These are phyloP conservation scores for Syndactyla subalaris DNA, from an alignment of 2,797 vertebrate genomes.

Conservation along the genomic window DNA sequence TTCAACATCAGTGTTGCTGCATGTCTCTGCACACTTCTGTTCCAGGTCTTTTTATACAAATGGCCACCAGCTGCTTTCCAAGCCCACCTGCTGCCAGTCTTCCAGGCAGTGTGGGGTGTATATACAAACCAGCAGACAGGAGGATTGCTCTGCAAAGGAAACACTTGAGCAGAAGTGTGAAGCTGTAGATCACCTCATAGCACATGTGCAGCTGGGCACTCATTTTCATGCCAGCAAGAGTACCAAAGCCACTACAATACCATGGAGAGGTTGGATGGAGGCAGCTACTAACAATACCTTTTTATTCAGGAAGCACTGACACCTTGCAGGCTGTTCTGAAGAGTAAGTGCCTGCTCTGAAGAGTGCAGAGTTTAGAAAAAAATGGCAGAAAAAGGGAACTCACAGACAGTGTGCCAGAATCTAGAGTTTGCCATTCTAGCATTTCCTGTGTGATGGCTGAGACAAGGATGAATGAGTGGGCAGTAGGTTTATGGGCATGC, in stretches of 20 bases:
- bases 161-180: background rate
- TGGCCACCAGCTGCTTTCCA: background rate
- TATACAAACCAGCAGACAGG: rapidly evolving
- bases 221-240: background rate
- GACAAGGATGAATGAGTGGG: rapidly evolving
- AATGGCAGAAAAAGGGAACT: background rate
- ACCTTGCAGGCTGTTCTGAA: background rate
- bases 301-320: background rate
- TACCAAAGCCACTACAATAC: rapidly evolving
- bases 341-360: background rate
- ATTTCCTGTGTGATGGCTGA: background rate
- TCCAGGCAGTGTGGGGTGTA: rapidly evolving
- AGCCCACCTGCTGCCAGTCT: background rate
- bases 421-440: background rate
- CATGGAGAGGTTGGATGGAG: background rate
- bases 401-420: background rate
- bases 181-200: background rate
- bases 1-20: background rate
- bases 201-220: rapidly evolving
- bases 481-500: background rate
- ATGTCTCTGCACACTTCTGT: background rate
- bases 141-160: background rate
- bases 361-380: background rate
- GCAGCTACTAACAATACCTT: background rate
- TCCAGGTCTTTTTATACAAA: background rate